Conservation (phyloP, 2,888 invertebrate species). For the Lochmaea capreae region DNA sequence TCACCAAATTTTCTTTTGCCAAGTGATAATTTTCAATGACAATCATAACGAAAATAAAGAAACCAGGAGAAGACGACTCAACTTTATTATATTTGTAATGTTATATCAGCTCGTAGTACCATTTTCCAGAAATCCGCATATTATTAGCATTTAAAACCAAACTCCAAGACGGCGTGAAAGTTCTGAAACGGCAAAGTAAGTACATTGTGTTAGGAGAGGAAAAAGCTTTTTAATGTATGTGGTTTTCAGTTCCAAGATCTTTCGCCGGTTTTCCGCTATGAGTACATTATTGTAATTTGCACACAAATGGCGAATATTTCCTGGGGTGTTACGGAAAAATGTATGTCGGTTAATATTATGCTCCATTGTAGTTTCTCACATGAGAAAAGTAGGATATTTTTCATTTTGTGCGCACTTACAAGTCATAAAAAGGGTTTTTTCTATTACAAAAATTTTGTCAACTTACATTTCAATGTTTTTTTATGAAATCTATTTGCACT, state of each 20-base stretch:
- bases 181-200: constrained; percentile 2
- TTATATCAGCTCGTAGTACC: neutral
- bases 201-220: constrained; percentile 15
- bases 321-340: constrained; percentile 12
- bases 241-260: constrained; percentile 20
- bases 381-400: constrained; percentile 8
- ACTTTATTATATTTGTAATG: neutral
- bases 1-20: no score
- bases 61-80: neutral
- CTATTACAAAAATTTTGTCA: no score
- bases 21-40: no score
- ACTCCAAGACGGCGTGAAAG: constrained; percentile 15
- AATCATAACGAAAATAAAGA: no score
- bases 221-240: constrained; percentile 33
- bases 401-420: neutral
- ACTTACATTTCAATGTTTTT: neutral
- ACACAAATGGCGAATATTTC: constrained; percentile 30
- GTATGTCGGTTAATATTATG: constrained; percentile 12
- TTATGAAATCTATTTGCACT: no score
- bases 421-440: no score
- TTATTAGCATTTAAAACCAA: constrained; percentile 5
- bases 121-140: no score
- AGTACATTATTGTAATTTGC: constrained; percentile 21
- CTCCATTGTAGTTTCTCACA: constrained; percentile 10
- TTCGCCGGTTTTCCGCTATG: constrained; percentile 7